phyloP scores from a whole-genome alignment of 2,888 invertebrate genomes.

The Yponomeuta malinellus region DNA sequence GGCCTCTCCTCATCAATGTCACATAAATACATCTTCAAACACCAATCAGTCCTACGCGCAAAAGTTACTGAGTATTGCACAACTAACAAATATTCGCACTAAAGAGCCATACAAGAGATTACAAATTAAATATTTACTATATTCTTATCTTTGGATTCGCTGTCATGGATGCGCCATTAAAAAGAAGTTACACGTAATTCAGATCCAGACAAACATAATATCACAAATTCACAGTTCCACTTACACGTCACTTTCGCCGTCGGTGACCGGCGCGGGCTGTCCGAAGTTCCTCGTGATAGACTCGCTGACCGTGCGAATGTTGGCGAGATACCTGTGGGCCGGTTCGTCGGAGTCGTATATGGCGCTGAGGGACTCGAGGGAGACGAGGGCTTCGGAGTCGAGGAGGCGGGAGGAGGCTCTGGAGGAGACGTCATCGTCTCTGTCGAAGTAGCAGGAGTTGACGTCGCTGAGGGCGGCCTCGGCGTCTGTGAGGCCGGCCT shows the following conservation, averaged over 20 bases:
- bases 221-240: conserved; percentile 17
- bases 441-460: conserved; percentile 86
- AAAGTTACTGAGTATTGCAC: conserved; percentile 50
- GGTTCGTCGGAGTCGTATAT: conserved; percentile 85
- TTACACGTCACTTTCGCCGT: conserved; percentile 80
- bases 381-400: conserved; percentile 84
- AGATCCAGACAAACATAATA: conserved; percentile 5
- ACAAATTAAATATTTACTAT: conserved; percentile 2
- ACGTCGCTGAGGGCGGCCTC: conserved; percentile 92
- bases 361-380: conserved; percentile 86
- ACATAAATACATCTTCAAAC: background rate
- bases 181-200: background rate
- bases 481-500: conserved; percentile 90
- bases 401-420: conserved; percentile 88
- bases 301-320: conserved; percentile 84
- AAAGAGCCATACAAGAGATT: conserved; percentile 45
- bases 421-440: conserved; percentile 87
- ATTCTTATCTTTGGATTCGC: conserved; percentile 34
- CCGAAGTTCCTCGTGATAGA: conserved; percentile 86
- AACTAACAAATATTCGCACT: conserved; percentile 27
- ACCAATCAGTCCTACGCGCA: background rate
- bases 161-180: conserved; percentile 28
- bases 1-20: no score
- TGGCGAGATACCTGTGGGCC: conserved; percentile 81
- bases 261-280: conserved; percentile 79